These are phyloP conservation scores for Muscicapa striata DNA, from an alignment of 2,797 vertebrate species.

Conservation along the genomic window DNA sequence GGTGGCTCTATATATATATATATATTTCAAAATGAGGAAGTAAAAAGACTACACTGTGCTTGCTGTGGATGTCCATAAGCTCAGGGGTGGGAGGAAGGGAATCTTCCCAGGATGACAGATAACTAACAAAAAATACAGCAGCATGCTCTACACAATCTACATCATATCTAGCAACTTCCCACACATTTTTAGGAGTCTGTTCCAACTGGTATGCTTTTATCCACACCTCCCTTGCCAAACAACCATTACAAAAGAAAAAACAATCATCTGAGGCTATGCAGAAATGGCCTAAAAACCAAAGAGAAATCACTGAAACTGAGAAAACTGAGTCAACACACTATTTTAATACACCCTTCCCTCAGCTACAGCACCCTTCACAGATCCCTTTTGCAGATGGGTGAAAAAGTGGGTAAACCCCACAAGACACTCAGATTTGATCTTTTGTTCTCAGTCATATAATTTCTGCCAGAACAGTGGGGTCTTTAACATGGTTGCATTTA, in stretches of 20 bases:
- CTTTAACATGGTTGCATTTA: slow-evolving; percentile 24
- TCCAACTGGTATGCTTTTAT: not conserved
- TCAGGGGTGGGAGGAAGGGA: not conserved
- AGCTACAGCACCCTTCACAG: not conserved
- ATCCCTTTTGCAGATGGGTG: not conserved
- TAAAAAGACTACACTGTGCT: not conserved
- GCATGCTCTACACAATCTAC: not conserved
- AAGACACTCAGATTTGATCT: not conserved
- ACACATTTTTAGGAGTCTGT: not conserved
- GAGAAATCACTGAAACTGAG: not conserved
- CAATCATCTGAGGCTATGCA: not conserved
- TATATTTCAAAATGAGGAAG: slow-evolving; percentile 36
- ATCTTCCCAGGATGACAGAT: not conserved
- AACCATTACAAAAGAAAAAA: not conserved
- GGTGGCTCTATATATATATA: not conserved
- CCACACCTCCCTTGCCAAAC: slow-evolving; percentile 1
- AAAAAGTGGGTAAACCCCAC: not conserved
- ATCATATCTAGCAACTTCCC: not conserved
- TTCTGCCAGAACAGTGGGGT: slow-evolving; percentile 27
- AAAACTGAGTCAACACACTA: not conserved
- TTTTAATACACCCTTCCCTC: not conserved
- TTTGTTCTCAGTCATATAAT: not conserved
- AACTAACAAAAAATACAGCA: not conserved
- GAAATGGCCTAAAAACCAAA: not conserved
- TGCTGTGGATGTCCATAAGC: not conserved